Percentiles rank a stretch among this genome's conserved stretches.
Evolutionary conservation across 1,140 invertebrate genomes (phyloP).

Genomic region (Orius laevigatus): DNA sequence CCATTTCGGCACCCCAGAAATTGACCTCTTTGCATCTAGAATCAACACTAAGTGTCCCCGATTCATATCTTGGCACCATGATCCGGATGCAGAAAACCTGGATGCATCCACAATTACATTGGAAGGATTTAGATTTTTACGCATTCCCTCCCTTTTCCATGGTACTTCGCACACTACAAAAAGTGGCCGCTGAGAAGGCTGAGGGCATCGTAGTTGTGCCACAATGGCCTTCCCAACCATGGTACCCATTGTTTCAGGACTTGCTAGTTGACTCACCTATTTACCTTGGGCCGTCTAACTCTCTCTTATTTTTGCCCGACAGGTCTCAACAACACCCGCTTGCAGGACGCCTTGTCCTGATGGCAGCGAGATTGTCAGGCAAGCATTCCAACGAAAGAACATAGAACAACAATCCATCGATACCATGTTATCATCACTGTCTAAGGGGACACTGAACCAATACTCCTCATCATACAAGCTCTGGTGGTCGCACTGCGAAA

Average conservation of each 20-base stretch:
- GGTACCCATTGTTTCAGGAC: background rate
- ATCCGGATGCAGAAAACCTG: background rate
- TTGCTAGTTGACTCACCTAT: background rate
- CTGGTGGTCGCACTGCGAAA: background rate
- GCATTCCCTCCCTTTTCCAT: background rate
- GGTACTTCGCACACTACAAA: background rate
- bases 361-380: background rate
- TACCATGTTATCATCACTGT: background rate
- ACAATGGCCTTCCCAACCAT: background rate
- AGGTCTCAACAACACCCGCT: background rate
- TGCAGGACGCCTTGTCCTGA: background rate
- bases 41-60: background rate
- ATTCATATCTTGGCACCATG: background rate
- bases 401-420: background rate
- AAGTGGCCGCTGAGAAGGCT: background rate
- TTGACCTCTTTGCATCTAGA: background rate
- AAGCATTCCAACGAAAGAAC: background rate
- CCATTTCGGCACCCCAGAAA: background rate
- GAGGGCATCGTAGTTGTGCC: background rate
- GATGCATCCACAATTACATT: background rate
- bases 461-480: background rate
- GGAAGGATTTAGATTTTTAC: background rate
- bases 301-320: background rate
- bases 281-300: background rate
- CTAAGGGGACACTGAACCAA: background rate